Base-by-base conservation (phyloP, 2,113 vertebrate genomes). In the Probosciger aterrimus region DNA sequence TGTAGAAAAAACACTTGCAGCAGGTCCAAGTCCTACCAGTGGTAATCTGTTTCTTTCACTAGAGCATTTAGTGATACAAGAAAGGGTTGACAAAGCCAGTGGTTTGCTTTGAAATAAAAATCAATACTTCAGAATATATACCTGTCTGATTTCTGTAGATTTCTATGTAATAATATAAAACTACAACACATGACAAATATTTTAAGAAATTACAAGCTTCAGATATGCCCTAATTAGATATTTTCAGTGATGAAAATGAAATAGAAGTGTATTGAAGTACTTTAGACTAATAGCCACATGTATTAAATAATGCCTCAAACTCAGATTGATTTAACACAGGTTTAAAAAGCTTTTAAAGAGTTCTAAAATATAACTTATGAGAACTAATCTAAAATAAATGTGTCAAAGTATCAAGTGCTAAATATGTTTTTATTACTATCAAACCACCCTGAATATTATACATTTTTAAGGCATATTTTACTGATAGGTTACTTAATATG, bases 1-100 rank as follows among this genome's bases (percentile, higher is more conserved):
- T 92, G n/a, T 77, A 41, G 25, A 90, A 95, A 92, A 94, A 74
- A 27, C 27, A 69, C 11, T 94, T 87, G n/a, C 27, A 92, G 31
- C 47, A 86, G 23, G 12, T 92, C 6, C 88, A 87, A 92, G 59
- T 92, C 35, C 46, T 96, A 52, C 59, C 63, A 64, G 35, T 70
- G 10, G 12, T 71, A 43, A 82, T 19, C 44, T 91, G 20, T 85
- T 97, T 91, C 39, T 95, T 93, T 81, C 49, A 92, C 46, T 39
- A 62, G 16, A 82, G 18, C 50, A 68, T 67, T 83, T 73, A 95
- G 73, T 73, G 50, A 53, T 64, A 87, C 7, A 39, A 71, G 27
- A 68, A 86, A 75, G 5, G 5, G 31, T 65, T 91, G 39, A 49
- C 50, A 93, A 81, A 83, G 6, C 8, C 11, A 63, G 24, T 92